Evolutionary conservation across 2,797 vertebrate genomes (phyloP), one percentile per base, ranked within the genome.

Genomic region (Molossus alvarezi): DNA sequence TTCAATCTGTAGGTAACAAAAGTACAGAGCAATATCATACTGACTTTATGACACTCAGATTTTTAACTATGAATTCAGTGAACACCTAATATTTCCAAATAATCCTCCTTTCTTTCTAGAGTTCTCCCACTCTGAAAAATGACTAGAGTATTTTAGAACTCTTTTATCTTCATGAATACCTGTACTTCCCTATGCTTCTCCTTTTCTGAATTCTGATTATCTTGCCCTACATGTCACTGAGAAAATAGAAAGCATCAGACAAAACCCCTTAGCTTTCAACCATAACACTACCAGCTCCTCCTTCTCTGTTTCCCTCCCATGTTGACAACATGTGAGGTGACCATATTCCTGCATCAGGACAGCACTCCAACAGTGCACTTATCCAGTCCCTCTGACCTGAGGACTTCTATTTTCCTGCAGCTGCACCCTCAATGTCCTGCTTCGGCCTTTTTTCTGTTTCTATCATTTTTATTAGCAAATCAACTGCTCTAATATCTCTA

Each of bases 161-260:
- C 27, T 41, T 67, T 9, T 11, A 21, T 71, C 27, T 92, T 80
- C 29, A 77, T 6, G 48, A 69, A 67, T 33, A 57, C 11, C 10
- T 2, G 27, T 0, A 15, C 21, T 3, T 73, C 6, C 1, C 3
- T 12, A 37, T 11, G 25, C 1, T 62, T 67, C n/a, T 48, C 11
- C 18, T 55, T 51, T n/a, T 81, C 11, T 29, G 27, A 58, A 48
- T 77, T 81, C 33, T 57, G 1, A 62, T 45, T 84, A 5, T 6
- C 14, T 67, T 64, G 25, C 15, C 45, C 71, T 76, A 18, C 8
- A 57, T 4, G 6, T 20, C 37, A 5, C 15, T 1, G 10, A 79
- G 18, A 90, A 69, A 20, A 48, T 10, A 86, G 41, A 87, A 10
- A 5, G 4, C 5, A 13, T 8, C 17, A 45, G 14, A 6, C 6